Evolutionary conservation across 2,888 invertebrate genomes (phyloP), one percentile per base, ranked within the genome.

Genomic region (Folsomia manolachei): DNA sequence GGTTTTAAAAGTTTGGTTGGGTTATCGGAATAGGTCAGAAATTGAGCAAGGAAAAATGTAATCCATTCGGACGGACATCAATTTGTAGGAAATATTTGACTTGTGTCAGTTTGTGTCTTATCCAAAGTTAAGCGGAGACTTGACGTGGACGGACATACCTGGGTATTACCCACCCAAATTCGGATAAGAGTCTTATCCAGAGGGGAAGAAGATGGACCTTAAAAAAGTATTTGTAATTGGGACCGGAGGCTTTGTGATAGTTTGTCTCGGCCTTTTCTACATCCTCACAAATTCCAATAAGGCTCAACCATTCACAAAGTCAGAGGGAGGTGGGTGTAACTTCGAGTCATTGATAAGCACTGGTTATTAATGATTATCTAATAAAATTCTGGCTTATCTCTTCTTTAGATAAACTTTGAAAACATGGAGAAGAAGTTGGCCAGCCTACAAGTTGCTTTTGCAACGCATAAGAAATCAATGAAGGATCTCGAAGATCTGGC

Each of bases 201-300:
- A n/a, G n/a, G n/a, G n/a, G n/a, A n/a, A n/a, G n/a, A 75, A 64
- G 7, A 79, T 81, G 80, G 79, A 79, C 70, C 65, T 81, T 53
- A 81, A 81, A 65, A 76, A 79, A 61, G 74, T 81, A 27, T 81
- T 81, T 69, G 74, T 81, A 0, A 26, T 79, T 19, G 81, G 81
- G 9, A 81, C 81, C 0, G 75, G 75, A 25, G 79, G 79, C 0
- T 81, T 81, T 61, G 76, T 78, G 1, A 51, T 78, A 1, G 75
- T 79, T 2, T 79, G 76, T 53, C 62, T 81, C 14, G 79, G 75
- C 9, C 63, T 81, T 18, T 81, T 81, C 72, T 81, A 81, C 63
- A 75, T 79, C 27, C 68, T 79, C 9, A 79, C 78, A 23, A 75
- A 76, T 27, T 78, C 80, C 0, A 64, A n/a, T 77, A 7, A 72